Conservation (phyloP, 1,140 invertebrate species). For the Aphaenogaster rudis region DNA sequence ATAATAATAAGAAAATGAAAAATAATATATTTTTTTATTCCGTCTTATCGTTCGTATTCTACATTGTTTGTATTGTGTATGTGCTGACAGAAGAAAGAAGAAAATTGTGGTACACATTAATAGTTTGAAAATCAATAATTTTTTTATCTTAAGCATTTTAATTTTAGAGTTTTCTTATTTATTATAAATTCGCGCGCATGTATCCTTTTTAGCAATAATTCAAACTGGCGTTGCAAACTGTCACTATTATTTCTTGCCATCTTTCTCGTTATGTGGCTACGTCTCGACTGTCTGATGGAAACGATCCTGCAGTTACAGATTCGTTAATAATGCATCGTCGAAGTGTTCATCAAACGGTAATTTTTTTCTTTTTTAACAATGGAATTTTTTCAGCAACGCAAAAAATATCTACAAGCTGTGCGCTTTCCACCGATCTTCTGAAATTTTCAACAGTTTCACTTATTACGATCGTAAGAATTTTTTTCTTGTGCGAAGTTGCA, state of each 20-base stretch:
- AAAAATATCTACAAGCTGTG: constrained; percentile 17
- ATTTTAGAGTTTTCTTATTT: constrained; percentile 1
- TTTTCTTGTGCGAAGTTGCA: not conserved
- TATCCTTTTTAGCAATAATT: not conserved
- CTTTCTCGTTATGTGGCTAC: not conserved
- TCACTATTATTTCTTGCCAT: not conserved
- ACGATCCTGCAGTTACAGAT: not conserved
- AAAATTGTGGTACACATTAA: not conserved
- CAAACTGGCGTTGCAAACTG: not conserved
- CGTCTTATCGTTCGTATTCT: too few relatives aligned
- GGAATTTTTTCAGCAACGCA: not conserved
- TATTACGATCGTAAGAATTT: not conserved
- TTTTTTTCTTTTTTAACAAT: not conserved
- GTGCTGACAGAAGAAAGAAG: not conserved
- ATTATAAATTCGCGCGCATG: not conserved
- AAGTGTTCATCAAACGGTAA: not conserved
- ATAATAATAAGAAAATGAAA: too few relatives aligned
- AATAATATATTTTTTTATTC: too few relatives aligned
- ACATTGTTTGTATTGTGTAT: too few relatives aligned
- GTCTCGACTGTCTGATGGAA: constrained; percentile 8
- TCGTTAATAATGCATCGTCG: constrained; percentile 22
- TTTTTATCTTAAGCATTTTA: not conserved
- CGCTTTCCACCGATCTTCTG: not conserved
- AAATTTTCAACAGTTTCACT: not conserved
- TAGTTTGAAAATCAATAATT: not conserved